These are phyloP conservation scores for Xestobium rufovillosum DNA, from an alignment of 2,888 invertebrate species.

Conservation along the genomic window DNA sequence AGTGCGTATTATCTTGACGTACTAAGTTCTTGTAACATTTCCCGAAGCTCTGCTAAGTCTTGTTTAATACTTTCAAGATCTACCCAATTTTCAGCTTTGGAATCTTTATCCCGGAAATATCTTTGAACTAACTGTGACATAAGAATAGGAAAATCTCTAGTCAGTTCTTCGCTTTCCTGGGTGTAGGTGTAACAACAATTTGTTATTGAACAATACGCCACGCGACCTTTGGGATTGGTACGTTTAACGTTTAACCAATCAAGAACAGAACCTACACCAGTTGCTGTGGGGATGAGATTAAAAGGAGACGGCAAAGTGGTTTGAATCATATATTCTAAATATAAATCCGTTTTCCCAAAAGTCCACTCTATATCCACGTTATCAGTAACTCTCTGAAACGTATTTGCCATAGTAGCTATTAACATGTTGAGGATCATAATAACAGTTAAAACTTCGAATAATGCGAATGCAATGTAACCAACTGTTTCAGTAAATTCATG, in stretches of 20 bases:
- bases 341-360: slow-evolving; percentile 65
- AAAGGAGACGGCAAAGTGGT: slow-evolving; percentile 64
- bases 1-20: too few species aligned
- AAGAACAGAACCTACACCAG: slow-evolving; percentile 44
- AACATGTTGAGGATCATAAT: slow-evolving; percentile 70
- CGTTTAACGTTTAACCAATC: slow-evolving; percentile 46
- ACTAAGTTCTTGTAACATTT: slow-evolving; percentile 31
- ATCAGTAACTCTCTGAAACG: slow-evolving; percentile 61
- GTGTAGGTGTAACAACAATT: slow-evolving; percentile 38
- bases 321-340: slow-evolving; percentile 64
- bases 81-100: slow-evolving; percentile 35
- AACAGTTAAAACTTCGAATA: slow-evolving; percentile 64
- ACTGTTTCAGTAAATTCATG: slow-evolving; percentile 58
- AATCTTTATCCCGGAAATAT: slow-evolving; percentile 50
- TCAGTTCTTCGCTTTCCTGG: slow-evolving; percentile 39
- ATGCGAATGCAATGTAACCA: slow-evolving; percentile 59
- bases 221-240: slow-evolving; percentile 34
- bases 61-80: slow-evolving; percentile 45
- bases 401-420: slow-evolving; percentile 73
- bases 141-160: slow-evolving; percentile 47
- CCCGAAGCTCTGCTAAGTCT: slow-evolving; percentile 43
- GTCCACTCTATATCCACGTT: slow-evolving; percentile 70
- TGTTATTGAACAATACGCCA: slow-evolving; percentile 40
- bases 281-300: slow-evolving; percentile 58
- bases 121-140: slow-evolving; percentile 55